phyloP scores from a whole-genome alignment of 2,888 invertebrate genomes.

The Pseudeuparius sepicola region DNA sequence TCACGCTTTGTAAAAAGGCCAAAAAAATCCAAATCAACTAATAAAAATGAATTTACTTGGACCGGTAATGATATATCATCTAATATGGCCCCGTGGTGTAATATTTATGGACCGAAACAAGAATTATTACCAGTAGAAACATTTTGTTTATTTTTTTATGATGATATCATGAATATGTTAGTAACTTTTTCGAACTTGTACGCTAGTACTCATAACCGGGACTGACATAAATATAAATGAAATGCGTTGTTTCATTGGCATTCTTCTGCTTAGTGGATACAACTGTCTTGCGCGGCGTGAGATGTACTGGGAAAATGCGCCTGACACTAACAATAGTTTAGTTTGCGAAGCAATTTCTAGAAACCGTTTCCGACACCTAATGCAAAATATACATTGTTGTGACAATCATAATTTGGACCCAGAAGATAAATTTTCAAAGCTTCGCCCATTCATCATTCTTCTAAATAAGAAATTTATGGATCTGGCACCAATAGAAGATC shows the following conservation, averaged over 20 bases:
- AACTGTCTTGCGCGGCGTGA: constrained; percentile 2
- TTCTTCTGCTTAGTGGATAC: constrained; percentile 5
- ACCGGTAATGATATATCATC: neutral
- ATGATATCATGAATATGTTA: constrained; percentile 1
- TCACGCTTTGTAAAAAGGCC: constrained; percentile 1
- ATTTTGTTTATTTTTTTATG: constrained; percentile 1
- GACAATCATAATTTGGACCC: constrained; percentile 12
- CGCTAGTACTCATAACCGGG: constrained; percentile 1
- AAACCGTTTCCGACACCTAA: constrained; percentile 12
- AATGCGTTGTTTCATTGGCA: constrained; percentile 2
- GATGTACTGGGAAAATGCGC: constrained; percentile 8
- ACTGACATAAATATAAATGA: constrained; percentile 4
- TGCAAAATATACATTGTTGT: constrained; percentile 17
- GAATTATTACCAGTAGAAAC: neutral
- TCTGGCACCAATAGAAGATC: constrained; percentile 11
- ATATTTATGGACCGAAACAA: constrained; percentile 1
- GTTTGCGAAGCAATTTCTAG: constrained; percentile 5
- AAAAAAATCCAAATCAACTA: neutral
- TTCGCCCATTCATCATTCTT: constrained; percentile 15
- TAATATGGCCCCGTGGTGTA: neutral
- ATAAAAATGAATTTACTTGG: constrained; percentile 2
- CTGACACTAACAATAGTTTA: constrained; percentile 4
- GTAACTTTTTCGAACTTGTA: constrained; percentile 3
- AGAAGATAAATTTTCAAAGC: constrained; percentile 16
- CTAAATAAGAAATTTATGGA: constrained; percentile 18